Conservation (phyloP, 2,113 vertebrate genomes). For the Sceloporus tristichus region DNA sequence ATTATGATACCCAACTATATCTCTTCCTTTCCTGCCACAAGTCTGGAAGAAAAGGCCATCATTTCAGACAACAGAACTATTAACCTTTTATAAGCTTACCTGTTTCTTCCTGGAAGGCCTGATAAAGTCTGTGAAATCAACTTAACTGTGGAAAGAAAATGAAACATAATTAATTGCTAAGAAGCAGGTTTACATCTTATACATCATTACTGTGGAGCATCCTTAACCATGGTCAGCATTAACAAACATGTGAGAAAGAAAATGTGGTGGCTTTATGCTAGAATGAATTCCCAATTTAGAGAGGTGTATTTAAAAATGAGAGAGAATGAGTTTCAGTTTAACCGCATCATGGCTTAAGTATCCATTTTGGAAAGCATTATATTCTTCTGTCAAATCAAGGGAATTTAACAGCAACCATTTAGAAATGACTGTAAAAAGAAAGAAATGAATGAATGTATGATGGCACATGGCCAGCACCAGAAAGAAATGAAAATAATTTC, state of each 20-base stretch:
- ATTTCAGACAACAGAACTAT: constrained; percentile 74
- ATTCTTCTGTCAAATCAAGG: constrained; percentile 41
- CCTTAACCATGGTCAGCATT: constrained; percentile 68
- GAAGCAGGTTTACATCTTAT: constrained; percentile 68
- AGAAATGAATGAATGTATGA: constrained; percentile 48
- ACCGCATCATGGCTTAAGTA: constrained; percentile 21
- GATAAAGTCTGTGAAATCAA: constrained; percentile 87
- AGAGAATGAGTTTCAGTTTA: constrained; percentile 23
- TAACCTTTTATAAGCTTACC: constrained; percentile 82
- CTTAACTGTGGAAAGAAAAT: constrained; percentile 88
- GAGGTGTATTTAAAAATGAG: constrained; percentile 25
- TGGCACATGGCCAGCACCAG: not conserved
- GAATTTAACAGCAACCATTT: too few species aligned
- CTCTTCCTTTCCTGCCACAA: constrained; percentile 65
- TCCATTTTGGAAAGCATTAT: constrained; percentile 61
- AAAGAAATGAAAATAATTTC: constrained; percentile 61
- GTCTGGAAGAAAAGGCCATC: constrained; percentile 49
- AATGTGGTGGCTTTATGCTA: constrained; percentile 40
- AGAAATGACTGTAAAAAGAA: constrained; percentile 54
- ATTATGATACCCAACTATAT: constrained; percentile 49
- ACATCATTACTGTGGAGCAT: constrained; percentile 69
- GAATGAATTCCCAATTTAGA: constrained; percentile 61
- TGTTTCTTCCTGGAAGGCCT: constrained; percentile 84
- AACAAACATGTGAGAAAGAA: constrained; percentile 67
- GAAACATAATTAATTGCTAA: constrained; percentile 85